phyloP scores from a whole-genome alignment of 2,113 vertebrate genomes.

The Tretioscincus oriximinensis region DNA sequence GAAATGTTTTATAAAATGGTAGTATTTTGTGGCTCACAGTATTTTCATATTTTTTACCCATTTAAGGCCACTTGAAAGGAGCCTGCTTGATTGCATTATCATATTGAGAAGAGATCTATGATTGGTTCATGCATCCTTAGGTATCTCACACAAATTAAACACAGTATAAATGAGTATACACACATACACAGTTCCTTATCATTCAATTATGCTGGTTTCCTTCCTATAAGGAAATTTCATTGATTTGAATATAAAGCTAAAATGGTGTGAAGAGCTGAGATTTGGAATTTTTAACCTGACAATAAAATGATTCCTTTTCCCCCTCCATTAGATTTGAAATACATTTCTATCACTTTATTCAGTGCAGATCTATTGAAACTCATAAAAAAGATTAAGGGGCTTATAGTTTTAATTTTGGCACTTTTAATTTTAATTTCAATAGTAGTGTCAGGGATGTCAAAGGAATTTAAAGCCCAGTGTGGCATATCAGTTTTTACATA shows the following conservation, averaged over 20 bases:
- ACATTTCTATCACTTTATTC: not conserved
- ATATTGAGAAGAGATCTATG: slow-evolving; percentile 14
- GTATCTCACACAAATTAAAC: not conserved
- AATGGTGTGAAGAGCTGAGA: not conserved
- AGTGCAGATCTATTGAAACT: not conserved
- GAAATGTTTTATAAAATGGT: fast-evolving
- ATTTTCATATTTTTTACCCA: slow-evolving; percentile 16
- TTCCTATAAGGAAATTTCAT: slow-evolving; percentile 25
- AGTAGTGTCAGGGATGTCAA: not conserved
- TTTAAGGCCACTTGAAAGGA: not conserved
- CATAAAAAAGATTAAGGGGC: not conserved
- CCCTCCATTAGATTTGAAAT: too few relatives aligned
- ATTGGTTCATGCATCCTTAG: not conserved
- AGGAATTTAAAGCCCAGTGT: not conserved
- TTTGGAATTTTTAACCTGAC: not conserved
- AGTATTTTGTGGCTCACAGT: not conserved
- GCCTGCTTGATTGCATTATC: slow-evolving; percentile 31
- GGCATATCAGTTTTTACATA: not conserved
- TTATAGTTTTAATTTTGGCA: not conserved
- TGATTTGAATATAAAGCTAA: slow-evolving; percentile 28
- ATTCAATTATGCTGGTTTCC: slow-evolving; percentile 41
- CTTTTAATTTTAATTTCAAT: not conserved
- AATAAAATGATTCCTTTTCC: too few relatives aligned
- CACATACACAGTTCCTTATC: not conserved
- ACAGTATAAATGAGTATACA: not conserved